Base-by-base conservation (phyloP, 2,888 invertebrate genomes). In the Coecobrya sp. region DNA sequence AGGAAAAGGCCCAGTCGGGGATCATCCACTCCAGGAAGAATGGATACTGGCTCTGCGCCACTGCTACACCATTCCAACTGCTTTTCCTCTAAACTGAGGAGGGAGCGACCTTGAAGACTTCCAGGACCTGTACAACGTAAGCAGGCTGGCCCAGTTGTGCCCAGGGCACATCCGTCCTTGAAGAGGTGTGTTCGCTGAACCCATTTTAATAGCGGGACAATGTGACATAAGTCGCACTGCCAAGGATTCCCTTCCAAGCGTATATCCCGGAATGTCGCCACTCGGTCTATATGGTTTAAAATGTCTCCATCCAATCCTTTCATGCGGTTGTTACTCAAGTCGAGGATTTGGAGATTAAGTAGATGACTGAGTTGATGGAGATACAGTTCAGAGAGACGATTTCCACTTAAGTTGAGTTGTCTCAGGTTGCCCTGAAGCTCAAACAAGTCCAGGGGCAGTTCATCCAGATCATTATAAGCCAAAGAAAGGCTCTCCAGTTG, bases 321-420 rank as follows among this genome's bases (percentile, higher is more conserved):
- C 94, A 98, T 96, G 95, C 96, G 96, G 96, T 98, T 98, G 94
- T 97, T 96, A n/a, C 97, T 97, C 94, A 98, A 95, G 96, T 98
- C 98, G 93, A 98, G 95, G 95, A 96, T 96, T 95, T 97, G 96
- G 79, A 97, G 95, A 96, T 95, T 87, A 7, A 96, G 96, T 0
- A 97, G 96, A 91, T 97, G 96, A 3, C 96, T 96, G 0, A 97
- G 95, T 70, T 96, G 95, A 95, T 96, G 96, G 62, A 96, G 96
- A 7, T 96, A 97, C 94, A 97, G 96, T 81, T 96, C 96, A 0
- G 96, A 96, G 91, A 98, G 96, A 95, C 97, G 96, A 96, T 98
- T 98, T 95, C 97, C 97, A 62, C 97, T 97, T 95, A 98, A 96
- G 96, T 98, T 97, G 93, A 98, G 96, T 92, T 96, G 96, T 86